phyloP scores from a whole-genome alignment of 2,888 invertebrate genomes.

The Trachelus troglodyta region DNA sequence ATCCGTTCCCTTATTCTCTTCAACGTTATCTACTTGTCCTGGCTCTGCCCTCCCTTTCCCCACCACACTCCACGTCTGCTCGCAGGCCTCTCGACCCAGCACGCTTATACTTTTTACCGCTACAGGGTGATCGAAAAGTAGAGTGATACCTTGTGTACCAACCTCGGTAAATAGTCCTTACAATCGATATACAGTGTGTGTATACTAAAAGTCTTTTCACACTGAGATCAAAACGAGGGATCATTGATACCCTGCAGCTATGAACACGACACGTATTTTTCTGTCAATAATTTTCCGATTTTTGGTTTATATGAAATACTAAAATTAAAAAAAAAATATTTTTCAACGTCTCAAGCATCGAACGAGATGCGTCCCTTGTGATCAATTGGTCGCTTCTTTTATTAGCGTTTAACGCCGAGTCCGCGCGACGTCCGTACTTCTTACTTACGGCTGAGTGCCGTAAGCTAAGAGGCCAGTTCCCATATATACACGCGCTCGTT shows the following conservation, averaged over 20 bases:
- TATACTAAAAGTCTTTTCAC: neutral
- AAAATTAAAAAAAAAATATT: neutral
- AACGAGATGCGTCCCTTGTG: neutral
- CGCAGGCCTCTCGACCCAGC: conserved; percentile 22
- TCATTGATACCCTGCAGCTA: neutral
- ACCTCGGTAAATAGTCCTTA: neutral
- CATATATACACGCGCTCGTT: neutral
- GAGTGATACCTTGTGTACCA: neutral
- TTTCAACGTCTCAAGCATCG: no score
- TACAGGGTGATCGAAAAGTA: neutral
- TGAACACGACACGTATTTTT: neutral
- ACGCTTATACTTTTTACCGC: neutral
- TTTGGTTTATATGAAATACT: neutral
- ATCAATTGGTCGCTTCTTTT: neutral
- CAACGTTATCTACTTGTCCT: neutral
- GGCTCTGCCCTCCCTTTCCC: neutral
- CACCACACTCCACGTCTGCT: conserved; percentile 14
- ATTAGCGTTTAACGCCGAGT: neutral
- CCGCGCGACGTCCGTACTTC: neutral
- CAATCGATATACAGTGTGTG: neutral
- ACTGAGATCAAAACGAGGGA: neutral
- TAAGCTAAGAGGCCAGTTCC: neutral
- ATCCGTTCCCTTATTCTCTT: conserved; percentile 14
- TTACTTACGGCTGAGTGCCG: neutral
- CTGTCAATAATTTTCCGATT: neutral